Evolutionary conservation across 2,113 vertebrate genomes (phyloP).

Genomic region (Hiodon alosoides): DNA sequence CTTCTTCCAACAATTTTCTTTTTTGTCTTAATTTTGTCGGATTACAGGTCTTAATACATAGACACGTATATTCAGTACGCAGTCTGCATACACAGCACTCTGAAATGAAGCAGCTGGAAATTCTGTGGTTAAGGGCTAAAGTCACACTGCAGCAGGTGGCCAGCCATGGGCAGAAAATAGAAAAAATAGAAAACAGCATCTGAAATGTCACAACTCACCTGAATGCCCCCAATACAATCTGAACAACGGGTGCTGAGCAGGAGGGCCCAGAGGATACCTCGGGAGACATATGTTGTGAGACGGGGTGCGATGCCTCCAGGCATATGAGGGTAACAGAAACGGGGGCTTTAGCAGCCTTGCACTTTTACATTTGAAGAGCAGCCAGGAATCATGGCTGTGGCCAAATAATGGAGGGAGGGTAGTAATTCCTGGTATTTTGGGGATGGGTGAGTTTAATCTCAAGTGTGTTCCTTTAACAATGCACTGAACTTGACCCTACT

Average conservation of each 20-base stretch:
- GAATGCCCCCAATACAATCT: neutral
- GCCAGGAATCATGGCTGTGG: too few species aligned
- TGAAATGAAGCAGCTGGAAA: too few species aligned
- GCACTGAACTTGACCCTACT: too few species aligned
- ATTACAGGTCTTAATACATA: too few species aligned
- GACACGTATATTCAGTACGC: too few species aligned
- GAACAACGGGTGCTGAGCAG: slow-evolving; percentile 13
- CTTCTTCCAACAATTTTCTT: too few species aligned
- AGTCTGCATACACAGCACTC: too few species aligned
- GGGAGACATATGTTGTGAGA: slow-evolving; percentile 22
- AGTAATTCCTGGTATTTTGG: too few species aligned
- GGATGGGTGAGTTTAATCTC: too few species aligned
- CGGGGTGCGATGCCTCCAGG: slow-evolving; percentile 19
- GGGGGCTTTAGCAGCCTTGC: slow-evolving; percentile 2
- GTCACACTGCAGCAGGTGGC: slow-evolving; percentile 4
- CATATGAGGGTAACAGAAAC: neutral
- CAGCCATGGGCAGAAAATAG: slow-evolving; percentile 17
- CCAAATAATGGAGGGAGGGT: too few species aligned
- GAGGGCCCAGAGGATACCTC: slow-evolving; percentile 3
- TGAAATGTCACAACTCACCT: slow-evolving; percentile 19
- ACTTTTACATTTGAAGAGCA: neutral
- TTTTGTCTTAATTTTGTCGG: too few species aligned
- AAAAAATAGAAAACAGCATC: neutral
- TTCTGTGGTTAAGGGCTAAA: neutral
- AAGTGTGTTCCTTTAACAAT: too few species aligned